Conservation (phyloP, 2,113 vertebrate species). For the Columba livia region DNA sequence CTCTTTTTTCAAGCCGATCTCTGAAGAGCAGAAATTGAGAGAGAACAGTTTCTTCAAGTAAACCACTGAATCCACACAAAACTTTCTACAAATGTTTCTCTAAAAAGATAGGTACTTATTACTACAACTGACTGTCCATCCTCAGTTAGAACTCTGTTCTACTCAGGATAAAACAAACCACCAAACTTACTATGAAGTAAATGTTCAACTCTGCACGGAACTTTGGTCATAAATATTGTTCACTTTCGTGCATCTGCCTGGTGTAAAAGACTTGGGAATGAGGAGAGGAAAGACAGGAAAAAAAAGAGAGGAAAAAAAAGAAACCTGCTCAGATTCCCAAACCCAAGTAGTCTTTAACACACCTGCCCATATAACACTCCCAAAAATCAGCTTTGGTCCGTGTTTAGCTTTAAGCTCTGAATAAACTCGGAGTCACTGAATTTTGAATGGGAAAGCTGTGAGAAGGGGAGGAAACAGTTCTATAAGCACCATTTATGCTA, state of each 20-base stretch:
- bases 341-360: neutral
- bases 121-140: neutral
- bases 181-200: neutral
- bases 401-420: neutral
- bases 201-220: neutral
- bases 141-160: neutral
- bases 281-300: neutral
- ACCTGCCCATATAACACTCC: neutral
- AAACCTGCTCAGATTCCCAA: neutral
- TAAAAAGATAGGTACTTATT: neutral
- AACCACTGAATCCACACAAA: neutral
- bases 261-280: neutral
- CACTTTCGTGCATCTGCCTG: neutral
- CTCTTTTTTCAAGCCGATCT: neutral
- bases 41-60: neutral
- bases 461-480: neutral
- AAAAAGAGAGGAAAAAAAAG: neutral
- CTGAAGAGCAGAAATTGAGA: neutral
- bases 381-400: neutral
- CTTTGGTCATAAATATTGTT: neutral
- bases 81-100: neutral
- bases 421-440: neutral
- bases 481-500: neutral
- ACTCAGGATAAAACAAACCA: neutral
- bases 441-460: neutral